Conservation (phyloP, 2,113 vertebrate genomes). For the Sus scrofa region T2T-Sscrofa CM000821.6:24502501-24503000, state of each 20-base stretch:
- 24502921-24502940: not conserved
- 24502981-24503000: not conserved
- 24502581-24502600: not conserved
- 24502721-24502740: not conserved
- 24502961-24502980: not conserved
- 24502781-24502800: fast-evolving
- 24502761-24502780: fast-evolving
- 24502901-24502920: not conserved
- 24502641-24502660: not conserved
- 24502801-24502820: fast-evolving
- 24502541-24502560: not conserved
- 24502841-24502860: not conserved
- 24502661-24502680: no score
- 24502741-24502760: fast-evolving
- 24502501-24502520: no score
- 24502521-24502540: not conserved
- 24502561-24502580: not conserved
- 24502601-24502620: not conserved
- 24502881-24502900: not conserved
- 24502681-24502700: not conserved
- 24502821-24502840: fast-evolving
- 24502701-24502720: not conserved
- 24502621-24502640: not conserved
- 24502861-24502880: not conserved
- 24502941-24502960: not conserved